These are phyloP conservation scores for Cydia amplana DNA, from an alignment of 1,140 invertebrate genomes.

Conservation along the genomic window DNA sequence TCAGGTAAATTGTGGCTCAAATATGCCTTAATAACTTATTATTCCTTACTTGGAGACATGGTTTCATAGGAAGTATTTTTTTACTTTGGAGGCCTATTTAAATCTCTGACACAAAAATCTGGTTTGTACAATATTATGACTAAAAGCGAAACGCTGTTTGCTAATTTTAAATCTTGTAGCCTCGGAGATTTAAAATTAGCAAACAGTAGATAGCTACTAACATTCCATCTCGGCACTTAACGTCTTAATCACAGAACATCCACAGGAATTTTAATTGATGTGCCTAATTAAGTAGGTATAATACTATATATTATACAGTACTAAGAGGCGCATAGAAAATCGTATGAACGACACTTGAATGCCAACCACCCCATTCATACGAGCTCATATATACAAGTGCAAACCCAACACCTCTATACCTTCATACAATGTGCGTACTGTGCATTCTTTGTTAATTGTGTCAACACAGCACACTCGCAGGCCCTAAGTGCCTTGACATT, in stretches of 20 bases:
- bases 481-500: constrained; percentile 29
- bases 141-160: too few species aligned
- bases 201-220: too few species aligned
- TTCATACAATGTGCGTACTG: not conserved
- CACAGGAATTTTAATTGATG: not conserved
- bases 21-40: too few species aligned
- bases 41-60: too few species aligned
- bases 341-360: not conserved
- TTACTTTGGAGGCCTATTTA: too few species aligned
- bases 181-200: too few species aligned
- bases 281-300: too few species aligned
- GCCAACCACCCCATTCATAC: not conserved
- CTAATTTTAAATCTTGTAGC: too few species aligned
- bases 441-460: constrained; percentile 13
- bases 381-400: not conserved
- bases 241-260: not conserved
- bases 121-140: too few species aligned
- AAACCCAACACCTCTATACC: not conserved
- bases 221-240: not conserved
- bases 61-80: too few species aligned
- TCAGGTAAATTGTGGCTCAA: not conserved
- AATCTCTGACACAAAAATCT: too few species aligned
- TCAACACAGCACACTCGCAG: constrained; percentile 10
- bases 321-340: not conserved
- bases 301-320: not conserved